Conservation (phyloP, 2,888 invertebrate species). For the Drosophila antonietae region DNA sequence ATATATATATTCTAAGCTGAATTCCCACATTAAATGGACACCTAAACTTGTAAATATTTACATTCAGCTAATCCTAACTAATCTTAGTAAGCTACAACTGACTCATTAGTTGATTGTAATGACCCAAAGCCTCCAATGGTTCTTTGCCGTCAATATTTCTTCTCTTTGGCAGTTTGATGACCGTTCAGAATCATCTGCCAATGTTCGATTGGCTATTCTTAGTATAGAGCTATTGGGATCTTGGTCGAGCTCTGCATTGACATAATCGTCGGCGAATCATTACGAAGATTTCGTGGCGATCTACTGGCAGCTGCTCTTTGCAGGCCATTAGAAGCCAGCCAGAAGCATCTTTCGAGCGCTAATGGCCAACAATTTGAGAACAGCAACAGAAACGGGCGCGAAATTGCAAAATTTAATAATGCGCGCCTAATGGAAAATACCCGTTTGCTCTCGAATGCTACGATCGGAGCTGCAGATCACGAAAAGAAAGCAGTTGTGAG, state of each 20-base stretch:
- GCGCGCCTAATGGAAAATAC: slow-evolving; percentile 60
- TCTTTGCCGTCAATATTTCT: slow-evolving; percentile 1
- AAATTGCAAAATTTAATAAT: slow-evolving; percentile 70
- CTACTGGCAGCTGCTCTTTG: slow-evolving; percentile 38
- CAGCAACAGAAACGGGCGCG: slow-evolving; percentile 39
- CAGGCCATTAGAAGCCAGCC: slow-evolving; percentile 30
- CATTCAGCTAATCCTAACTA: neutral
- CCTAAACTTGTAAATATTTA: neutral
- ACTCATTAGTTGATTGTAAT: slow-evolving; percentile 12
- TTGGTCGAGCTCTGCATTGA: slow-evolving; percentile 25
- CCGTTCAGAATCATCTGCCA: neutral
- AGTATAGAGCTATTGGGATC: slow-evolving; percentile 9
- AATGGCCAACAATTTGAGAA: slow-evolving; percentile 59
- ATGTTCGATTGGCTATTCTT: slow-evolving; percentile 28
- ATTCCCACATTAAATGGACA: neutral
- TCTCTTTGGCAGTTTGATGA: neutral
- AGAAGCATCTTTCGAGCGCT: slow-evolving; percentile 46
- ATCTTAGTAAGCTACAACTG: neutral
- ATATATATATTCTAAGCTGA: too few relatives aligned
- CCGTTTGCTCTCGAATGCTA: slow-evolving; percentile 24
- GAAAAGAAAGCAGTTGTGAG: slow-evolving; percentile 48
- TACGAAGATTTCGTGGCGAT: slow-evolving; percentile 18
- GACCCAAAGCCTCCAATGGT: neutral
- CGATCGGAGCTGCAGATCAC: neutral
- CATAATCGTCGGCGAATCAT: slow-evolving; percentile 39